phyloP scores from a whole-genome alignment of 2,113 vertebrate species.

The Hippopotamus amphibius region DNA sequence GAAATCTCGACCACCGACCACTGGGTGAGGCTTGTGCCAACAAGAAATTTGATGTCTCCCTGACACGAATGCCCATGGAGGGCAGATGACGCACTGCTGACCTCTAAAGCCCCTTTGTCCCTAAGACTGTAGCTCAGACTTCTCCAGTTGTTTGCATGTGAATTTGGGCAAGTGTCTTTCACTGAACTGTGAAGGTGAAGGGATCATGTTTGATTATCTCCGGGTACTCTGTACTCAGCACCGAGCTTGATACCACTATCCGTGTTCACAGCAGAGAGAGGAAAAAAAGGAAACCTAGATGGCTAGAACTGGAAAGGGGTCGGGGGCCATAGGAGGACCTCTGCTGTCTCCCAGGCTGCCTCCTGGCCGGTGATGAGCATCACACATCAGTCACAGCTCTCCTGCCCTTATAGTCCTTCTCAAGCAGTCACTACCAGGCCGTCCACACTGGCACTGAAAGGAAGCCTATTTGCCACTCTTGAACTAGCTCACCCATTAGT shows the following conservation, averaged over 20 bases:
- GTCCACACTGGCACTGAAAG: neutral
- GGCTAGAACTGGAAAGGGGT: neutral
- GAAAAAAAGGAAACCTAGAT: neutral
- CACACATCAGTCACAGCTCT: neutral
- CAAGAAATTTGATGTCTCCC: neutral
- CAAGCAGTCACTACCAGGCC: neutral
- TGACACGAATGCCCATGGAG: neutral
- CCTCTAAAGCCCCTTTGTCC: neutral
- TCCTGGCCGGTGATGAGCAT: neutral
- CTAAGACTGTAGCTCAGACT: neutral
- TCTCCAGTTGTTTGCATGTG: neutral
- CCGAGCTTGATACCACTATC: neutral
- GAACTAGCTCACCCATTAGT: neutral
- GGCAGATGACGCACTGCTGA: neutral
- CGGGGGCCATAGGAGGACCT: neutral
- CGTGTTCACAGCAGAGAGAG: neutral
- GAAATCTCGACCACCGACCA: accelerated
- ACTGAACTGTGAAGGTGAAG: neutral
- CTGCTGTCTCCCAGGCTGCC: neutral
- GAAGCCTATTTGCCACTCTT: neutral
- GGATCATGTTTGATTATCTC: neutral
- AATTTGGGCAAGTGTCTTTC: neutral
- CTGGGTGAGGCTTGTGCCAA: neutral
- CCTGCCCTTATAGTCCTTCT: neutral
- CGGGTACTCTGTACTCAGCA: neutral